phyloP scores from a whole-genome alignment of 2,113 vertebrate genomes.

The Lanius collurio region DNA sequence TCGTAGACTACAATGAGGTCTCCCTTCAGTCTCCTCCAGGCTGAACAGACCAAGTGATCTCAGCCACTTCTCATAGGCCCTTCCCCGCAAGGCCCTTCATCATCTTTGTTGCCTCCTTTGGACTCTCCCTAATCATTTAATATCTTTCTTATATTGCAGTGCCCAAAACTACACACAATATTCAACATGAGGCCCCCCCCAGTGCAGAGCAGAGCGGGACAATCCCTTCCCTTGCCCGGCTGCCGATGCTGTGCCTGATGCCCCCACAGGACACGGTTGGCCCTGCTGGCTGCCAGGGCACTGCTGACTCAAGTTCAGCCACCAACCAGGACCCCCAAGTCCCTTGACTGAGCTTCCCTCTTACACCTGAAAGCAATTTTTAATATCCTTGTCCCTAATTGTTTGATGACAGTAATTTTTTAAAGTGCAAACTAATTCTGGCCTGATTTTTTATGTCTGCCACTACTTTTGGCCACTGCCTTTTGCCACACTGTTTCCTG shows the following conservation, averaged over 20 bases:
- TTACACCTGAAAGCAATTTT: not conserved
- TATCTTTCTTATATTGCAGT: rapidly evolving
- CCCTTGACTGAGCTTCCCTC: not conserved
- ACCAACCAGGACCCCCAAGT: not conserved
- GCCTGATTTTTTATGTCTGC: not conserved
- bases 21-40: not conserved
- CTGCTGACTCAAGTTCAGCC: rapidly evolving
- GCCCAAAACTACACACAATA: rapidly evolving
- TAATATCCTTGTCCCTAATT: not conserved
- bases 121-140: not conserved
- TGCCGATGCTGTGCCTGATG: not conserved
- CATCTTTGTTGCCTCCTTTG: not conserved
- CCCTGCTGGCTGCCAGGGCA: not conserved
- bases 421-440: not conserved
- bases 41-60: not conserved
- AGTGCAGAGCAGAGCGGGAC: rapidly evolving
- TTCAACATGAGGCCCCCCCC: rapidly evolving
- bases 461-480: not conserved
- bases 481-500: not conserved
- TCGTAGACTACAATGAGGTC: not conserved
- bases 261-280: rapidly evolving
- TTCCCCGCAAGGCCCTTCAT: not conserved
- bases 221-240: not conserved
- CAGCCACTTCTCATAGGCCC: not conserved
- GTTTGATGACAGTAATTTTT: not conserved